phyloP scores from a whole-genome alignment of 2,113 vertebrate genomes.

The Myrmecophaga tridactyla region DNA sequence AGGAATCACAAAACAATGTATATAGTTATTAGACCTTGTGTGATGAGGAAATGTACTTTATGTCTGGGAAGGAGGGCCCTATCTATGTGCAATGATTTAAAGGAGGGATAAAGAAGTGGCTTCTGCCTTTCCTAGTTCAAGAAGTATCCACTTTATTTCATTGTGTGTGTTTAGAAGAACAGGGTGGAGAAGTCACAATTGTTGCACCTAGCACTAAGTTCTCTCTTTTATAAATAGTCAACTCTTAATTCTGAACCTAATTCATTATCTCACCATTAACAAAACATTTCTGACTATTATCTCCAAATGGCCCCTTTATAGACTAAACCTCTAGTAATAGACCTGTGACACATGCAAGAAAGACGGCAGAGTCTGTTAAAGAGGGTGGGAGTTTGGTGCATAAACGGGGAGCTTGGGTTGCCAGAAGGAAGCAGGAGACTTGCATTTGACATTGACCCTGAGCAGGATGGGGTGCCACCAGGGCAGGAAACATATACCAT shows the following conservation, averaged over 20 bases:
- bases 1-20: not conserved
- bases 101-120: not conserved
- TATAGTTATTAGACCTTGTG: not conserved
- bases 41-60: too few species aligned
- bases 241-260: not conserved
- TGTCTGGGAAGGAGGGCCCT: not conserved
- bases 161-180: not conserved
- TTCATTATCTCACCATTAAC: not conserved
- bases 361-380: accelerated
- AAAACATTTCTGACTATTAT: not conserved
- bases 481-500: accelerated
- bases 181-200: not conserved
- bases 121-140: not conserved
- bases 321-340: not conserved
- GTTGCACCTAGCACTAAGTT: not conserved
- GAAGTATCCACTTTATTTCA: not conserved
- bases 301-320: not conserved
- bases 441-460: accelerated
- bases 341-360: not conserved
- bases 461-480: accelerated
- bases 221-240: not conserved
- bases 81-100: not conserved
- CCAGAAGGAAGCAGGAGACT: not conserved
- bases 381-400: not conserved
- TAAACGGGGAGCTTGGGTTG: too few species aligned